Base-by-base conservation (phyloP, 2,888 invertebrate species). In the Cheilosia variabilis region DNA sequence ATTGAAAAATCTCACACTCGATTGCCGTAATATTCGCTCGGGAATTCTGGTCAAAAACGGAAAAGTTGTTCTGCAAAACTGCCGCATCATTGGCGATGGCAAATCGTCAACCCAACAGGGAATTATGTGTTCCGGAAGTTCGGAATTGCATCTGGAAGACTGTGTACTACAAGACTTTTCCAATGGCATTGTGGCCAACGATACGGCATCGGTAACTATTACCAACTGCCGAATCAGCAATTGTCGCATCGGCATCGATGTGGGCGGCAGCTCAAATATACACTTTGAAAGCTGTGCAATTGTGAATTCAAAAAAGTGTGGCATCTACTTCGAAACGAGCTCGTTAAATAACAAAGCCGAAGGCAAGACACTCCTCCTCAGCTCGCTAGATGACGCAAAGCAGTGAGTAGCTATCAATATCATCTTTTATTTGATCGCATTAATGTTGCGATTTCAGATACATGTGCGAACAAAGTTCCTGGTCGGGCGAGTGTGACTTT, bases 1-100 rank as follows among this genome's bases (percentile, higher is more conserved):
- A 2, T 87, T 95, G n/a, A 93, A 93, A 87, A 94, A 94, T 89
- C 43, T 95, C 43, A 93, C 93, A 1, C 89, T 95, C 15, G 92
- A 94, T 87, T 93, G 94, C 53, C 91, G 91, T 37, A 92, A 92
- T 19, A 92, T 94, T 7, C 93, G 93, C 66, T 93, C 93, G 60
- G 94, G 93, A 10, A 91, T 94, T 65, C 88, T 94, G 15, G 89
- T 93, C 7, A 92, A 94, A 66, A 90, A 90, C 84, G 94, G 94
- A 15, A 92, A 90, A 27, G 89, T 94, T 0, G 90, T 89, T 15
- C 88, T 95, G 65, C 91, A 90, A 55, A 93, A 93, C 87, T 95
- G 94, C 88, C 92, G 90, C 87, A 89, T 95, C 60, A 88, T 93
- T 50, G 93, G 93, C 1, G 92, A 93, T 88, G 92, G 92, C 47